A percentile compares a stretch with the other conserved stretches of the same genome.
Evolutionary conservation across 2,888 invertebrate genomes (phyloP).

Genomic region (Elmis aenea): DNA sequence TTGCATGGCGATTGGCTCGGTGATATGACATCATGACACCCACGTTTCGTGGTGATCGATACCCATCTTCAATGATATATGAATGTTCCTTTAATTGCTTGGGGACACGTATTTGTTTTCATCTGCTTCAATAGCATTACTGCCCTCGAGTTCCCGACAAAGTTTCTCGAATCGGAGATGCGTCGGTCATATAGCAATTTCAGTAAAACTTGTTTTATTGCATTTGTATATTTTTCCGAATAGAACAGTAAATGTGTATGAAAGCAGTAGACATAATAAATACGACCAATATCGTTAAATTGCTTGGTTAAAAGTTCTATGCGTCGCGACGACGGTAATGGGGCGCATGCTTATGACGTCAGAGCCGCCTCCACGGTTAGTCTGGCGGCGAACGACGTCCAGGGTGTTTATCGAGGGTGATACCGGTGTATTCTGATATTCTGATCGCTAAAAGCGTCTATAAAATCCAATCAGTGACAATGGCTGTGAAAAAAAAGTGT

Average conservation of each 20-base stretch:
- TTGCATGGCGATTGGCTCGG: slow-evolving; percentile 24
- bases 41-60: slow-evolving; percentile 32
- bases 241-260: too few relatives aligned
- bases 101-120: slow-evolving; percentile 1
- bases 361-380: slow-evolving; percentile 43
- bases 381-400: slow-evolving; percentile 38
- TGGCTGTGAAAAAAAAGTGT: slow-evolving; percentile 35
- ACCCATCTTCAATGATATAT: slow-evolving; percentile 29
- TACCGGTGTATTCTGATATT: slow-evolving; percentile 27
- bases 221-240: too few relatives aligned
- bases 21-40: slow-evolving; percentile 32
- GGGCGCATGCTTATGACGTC: slow-evolving; percentile 38
- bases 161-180: too few relatives aligned
- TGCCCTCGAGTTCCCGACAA: too few relatives aligned
- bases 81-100: slow-evolving; percentile 2
- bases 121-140: slow-evolving; percentile 3
- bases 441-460: slow-evolving; percentile 14
- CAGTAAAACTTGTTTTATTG: too few relatives aligned
- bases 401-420: slow-evolving; percentile 34
- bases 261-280: slow-evolving; percentile 9
- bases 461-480: slow-evolving; percentile 27
- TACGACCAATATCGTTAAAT: slow-evolving; percentile 24
- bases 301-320: slow-evolving; percentile 26
- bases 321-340: slow-evolving; percentile 29
- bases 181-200: too few relatives aligned